A percentile compares a stretch with the other conserved stretches of the same genome.
These are phyloP conservation scores for Eudorcas thomsonii DNA, from an alignment of 2,113 vertebrate species.

Conservation along the genomic window DNA sequence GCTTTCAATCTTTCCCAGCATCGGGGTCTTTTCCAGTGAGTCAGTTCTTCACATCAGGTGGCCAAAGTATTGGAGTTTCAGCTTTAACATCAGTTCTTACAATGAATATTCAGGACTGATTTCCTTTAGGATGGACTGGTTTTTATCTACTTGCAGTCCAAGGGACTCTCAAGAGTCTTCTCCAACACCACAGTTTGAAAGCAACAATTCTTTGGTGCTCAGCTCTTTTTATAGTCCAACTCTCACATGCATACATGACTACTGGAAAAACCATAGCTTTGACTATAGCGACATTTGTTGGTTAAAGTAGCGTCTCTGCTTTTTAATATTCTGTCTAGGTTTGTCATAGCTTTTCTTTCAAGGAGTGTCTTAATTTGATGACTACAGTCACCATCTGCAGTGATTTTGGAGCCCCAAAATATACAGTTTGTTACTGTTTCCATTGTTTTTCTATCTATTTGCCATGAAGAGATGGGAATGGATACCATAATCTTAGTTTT, in stretches of 20 bases:
- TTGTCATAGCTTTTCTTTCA: not conserved
- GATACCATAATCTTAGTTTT: not conserved
- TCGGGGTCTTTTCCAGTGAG: not conserved
- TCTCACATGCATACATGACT: not conserved
- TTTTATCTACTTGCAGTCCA: not conserved
- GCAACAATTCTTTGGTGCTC: not conserved
- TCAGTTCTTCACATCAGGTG: fast-evolving
- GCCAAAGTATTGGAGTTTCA: not conserved
- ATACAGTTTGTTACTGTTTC: not conserved
- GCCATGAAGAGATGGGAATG: not conserved
- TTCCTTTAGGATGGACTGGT: not conserved
- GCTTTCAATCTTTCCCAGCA: not conserved
- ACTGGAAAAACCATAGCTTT: not conserved
- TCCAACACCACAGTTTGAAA: not conserved
- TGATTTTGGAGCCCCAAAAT: not conserved
- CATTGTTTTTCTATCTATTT: not conserved
- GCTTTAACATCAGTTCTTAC: not conserved
- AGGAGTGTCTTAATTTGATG: not conserved
- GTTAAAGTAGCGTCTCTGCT: not conserved
- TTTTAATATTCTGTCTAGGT: not conserved
- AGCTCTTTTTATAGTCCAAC: not conserved
- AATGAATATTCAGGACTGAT: not conserved
- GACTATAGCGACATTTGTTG: not conserved
- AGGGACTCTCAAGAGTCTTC: not conserved
- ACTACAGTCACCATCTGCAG: not conserved